Conservation (phyloP, 2,888 invertebrate genomes). For the Synanthedon vespiformis region DNA sequence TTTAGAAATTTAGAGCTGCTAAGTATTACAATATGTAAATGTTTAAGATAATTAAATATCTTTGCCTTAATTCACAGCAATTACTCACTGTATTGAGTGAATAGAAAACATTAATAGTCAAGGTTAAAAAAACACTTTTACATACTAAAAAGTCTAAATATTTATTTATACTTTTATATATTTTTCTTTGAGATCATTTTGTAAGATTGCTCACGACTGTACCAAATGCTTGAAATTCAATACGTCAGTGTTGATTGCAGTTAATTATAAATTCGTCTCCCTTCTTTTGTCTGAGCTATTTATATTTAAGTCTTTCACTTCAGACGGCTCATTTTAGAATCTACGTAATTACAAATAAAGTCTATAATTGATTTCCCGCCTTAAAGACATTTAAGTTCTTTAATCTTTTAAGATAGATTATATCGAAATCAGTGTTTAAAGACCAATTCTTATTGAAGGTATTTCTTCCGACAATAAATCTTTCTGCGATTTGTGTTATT, state of each 20-base stretch:
- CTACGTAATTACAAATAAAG: constrained; percentile 9
- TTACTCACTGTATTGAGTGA: too few species aligned
- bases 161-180: too few species aligned
- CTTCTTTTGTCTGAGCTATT: constrained; percentile 60
- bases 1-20: too few species aligned
- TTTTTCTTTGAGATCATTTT: too few species aligned
- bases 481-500: constrained; percentile 26
- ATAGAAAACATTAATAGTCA: too few species aligned
- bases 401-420: constrained; percentile 54
- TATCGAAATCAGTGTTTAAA: constrained; percentile 55
- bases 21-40: too few species aligned
- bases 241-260: constrained; percentile 70
- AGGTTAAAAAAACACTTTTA: too few species aligned
- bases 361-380: constrained; percentile 11
- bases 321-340: constrained; percentile 7
- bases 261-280: constrained; percentile 68
- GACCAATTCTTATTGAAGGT: constrained; percentile 37
- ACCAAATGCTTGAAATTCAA: constrained; percentile 62
- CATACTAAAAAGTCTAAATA: too few species aligned
- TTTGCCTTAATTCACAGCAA: too few species aligned
- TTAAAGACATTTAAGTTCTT: constrained; percentile 30
- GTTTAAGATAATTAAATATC: too few species aligned
- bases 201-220: constrained; percentile 19
- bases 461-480: constrained; percentile 63
- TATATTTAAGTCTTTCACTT: constrained; percentile 18